These are phyloP conservation scores for Hypercompe scribonia DNA, from an alignment of 2,888 invertebrate species.

Conservation along the genomic window DNA sequence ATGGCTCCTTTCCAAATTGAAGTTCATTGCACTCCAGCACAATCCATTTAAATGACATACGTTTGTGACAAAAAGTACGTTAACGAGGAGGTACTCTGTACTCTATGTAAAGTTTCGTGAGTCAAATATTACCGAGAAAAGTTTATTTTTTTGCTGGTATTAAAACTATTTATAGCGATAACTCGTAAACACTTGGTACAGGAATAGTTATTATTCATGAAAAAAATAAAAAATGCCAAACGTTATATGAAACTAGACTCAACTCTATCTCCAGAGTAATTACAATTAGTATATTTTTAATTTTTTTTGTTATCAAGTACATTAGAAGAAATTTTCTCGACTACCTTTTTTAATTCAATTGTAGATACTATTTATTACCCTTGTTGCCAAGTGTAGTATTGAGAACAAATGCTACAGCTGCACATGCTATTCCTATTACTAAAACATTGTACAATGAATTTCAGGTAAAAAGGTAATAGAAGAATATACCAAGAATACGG, in stretches of 20 bases:
- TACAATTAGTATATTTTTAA: not conserved
- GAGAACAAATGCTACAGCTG: not conserved
- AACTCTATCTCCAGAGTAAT: not conserved
- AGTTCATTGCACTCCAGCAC: slow-evolving; percentile 61
- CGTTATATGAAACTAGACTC: no score
- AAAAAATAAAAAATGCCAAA: not conserved
- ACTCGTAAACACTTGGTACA: slow-evolving; percentile 63
- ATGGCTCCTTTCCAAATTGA: slow-evolving; percentile 55
- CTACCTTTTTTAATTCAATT: not conserved
- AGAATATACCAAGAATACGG: not conserved
- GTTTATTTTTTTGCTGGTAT: not conserved
- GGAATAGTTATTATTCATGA: slow-evolving; percentile 57
- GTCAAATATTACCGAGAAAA: slow-evolving; percentile 58
- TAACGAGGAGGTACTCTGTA: slow-evolving; percentile 48
- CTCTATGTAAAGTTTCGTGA: slow-evolving; percentile 51
- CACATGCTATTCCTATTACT: not conserved
- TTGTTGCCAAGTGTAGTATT: not conserved
- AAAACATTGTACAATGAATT: not conserved
- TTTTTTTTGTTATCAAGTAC: not conserved
- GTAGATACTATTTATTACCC: not conserved
- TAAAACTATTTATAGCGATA: not conserved
- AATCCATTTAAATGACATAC: slow-evolving; percentile 40
- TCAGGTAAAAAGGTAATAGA: not conserved
- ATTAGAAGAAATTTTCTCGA: not conserved
- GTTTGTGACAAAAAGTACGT: slow-evolving; percentile 52